These are phyloP conservation scores for Strigops habroptila DNA, from an alignment of 2,113 vertebrate species.

Conservation along the genomic window DNA sequence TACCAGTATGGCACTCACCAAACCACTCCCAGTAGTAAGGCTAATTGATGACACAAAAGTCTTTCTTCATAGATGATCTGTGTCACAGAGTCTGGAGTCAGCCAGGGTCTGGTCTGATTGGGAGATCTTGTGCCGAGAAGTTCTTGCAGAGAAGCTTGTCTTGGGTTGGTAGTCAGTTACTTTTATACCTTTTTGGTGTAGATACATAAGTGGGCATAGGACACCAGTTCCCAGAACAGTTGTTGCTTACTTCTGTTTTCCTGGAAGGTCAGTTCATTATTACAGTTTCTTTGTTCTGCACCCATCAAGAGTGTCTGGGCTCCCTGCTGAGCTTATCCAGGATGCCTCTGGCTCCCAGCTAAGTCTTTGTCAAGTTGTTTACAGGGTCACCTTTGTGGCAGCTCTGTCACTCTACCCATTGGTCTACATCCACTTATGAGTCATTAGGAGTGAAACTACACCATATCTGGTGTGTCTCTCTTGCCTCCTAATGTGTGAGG, in stretches of 20 bases:
- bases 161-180: neutral
- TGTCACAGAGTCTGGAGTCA: neutral
- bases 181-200: neutral
- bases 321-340: too few relatives aligned
- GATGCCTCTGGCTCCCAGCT: too few relatives aligned
- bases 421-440: too few relatives aligned
- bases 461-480: too few relatives aligned
- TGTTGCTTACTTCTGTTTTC: neutral
- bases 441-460: too few relatives aligned
- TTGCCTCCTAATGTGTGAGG: too few relatives aligned
- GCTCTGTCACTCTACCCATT: too few relatives aligned
- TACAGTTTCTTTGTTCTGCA: neutral
- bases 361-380: too few relatives aligned
- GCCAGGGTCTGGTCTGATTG: neutral
- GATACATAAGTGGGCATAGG: neutral
- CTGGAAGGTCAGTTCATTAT: neutral
- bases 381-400: too few relatives aligned
- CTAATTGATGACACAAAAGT: neutral
- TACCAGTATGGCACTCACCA: neutral
- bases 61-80: neutral
- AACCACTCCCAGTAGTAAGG: neutral
- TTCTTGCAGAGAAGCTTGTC: neutral
- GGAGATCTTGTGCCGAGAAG: neutral
- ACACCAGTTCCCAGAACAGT: neutral
- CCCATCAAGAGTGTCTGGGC: too few relatives aligned